Conservation (phyloP, 2,113 vertebrate genomes). For the Spermophilus dauricus region DNA sequence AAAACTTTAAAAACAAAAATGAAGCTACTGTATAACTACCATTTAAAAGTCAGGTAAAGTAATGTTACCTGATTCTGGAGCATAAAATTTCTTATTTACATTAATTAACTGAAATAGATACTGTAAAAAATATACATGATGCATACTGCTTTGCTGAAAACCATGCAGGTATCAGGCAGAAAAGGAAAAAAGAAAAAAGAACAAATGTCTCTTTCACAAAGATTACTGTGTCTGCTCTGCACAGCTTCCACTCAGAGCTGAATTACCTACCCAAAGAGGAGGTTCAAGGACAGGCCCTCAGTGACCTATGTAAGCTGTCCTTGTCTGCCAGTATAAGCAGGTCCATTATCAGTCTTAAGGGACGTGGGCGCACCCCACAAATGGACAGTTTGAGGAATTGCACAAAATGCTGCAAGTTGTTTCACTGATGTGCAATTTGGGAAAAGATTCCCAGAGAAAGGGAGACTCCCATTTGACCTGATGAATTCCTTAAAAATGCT, state of each 20-base stretch:
- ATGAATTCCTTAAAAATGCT: not conserved
- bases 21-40: not conserved
- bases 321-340: no score
- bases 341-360: no score
- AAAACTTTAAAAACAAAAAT: not conserved
- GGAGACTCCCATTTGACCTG: not conserved
- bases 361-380: no score
- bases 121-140: no score
- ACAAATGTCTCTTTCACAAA: not conserved
- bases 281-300: not conserved
- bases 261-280: fast-evolving
- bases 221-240: not conserved
- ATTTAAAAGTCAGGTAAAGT: conserved; percentile 6
- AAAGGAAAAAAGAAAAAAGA: not conserved
- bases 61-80: not conserved
- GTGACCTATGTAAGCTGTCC: fast-evolving
- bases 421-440: not conserved
- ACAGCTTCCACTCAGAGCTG: not conserved
- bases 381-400: not conserved
- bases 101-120: not conserved
- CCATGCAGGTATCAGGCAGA: not conserved
- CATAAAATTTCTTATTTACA: not conserved
- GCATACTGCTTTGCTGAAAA: not conserved
- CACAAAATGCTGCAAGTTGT: not conserved
- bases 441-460: not conserved